Evolutionary conservation across 2,797 vertebrate genomes (phyloP).

Genomic region (Neostethus bicornis): DNA sequence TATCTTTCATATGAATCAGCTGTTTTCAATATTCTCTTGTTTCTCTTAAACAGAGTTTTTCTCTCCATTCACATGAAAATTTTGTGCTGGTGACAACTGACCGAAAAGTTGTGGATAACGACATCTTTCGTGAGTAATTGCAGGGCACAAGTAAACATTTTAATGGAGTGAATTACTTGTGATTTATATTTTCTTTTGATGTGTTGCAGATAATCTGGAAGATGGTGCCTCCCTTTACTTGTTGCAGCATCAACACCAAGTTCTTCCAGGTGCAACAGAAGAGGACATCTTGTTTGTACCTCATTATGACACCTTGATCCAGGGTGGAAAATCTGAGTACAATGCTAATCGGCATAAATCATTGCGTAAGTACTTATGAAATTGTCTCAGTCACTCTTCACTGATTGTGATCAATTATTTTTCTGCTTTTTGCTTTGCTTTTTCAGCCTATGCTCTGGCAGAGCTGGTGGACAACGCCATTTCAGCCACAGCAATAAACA

Average conservation of each 20-base stretch:
- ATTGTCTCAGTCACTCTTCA: neutral
- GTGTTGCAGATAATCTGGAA: too few species aligned
- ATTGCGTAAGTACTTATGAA: conserved; percentile 82
- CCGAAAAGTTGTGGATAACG: too few species aligned
- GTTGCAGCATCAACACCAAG: conserved; percentile 80
- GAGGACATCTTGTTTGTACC: conserved; percentile 87
- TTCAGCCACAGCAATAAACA: conserved; percentile 86
- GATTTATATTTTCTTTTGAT: too few species aligned
- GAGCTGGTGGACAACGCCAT: conserved; percentile 94
- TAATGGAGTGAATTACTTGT: too few species aligned
- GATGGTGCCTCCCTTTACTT: conserved; percentile 86
- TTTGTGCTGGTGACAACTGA: too few species aligned
- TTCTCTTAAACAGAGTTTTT: too few species aligned
- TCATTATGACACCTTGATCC: conserved; percentile 89
- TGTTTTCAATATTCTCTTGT: too few species aligned
- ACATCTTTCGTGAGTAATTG: too few species aligned
- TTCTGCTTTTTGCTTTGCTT: neutral
- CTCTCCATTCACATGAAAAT: too few species aligned
- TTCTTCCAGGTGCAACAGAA: conserved; percentile 77
- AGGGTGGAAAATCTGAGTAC: conserved; percentile 90
- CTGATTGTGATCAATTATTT: neutral
- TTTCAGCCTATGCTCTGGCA: conserved; percentile 88
- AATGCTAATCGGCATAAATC: conserved; percentile 88
- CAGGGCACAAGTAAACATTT: too few species aligned
- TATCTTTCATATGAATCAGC: too few species aligned